Base-by-base conservation (phyloP, 2,888 invertebrate genomes). In the Caenorhabditis plicata region DNA sequence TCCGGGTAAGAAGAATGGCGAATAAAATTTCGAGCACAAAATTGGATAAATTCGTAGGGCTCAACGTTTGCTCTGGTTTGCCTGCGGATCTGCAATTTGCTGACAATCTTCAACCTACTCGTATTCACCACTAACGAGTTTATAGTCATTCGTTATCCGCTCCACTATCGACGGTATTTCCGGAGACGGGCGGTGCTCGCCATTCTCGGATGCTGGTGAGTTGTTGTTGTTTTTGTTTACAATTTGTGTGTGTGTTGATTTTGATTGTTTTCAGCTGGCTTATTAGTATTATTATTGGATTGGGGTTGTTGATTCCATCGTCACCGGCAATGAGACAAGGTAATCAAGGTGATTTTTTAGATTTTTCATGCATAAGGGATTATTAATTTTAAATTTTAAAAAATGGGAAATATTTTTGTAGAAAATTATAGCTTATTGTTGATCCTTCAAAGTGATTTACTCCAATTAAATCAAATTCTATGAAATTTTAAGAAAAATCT, bases 81-180 rank as follows among this genome's bases (percentile, higher is more conserved):
- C 15, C 64, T 80, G 22, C 70, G 77, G n/a, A 70, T 73, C 25
- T 76, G 77, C 54, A 80, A 80, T 49, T 49, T 80, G 39, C 52
- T 80, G 32, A 80, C 80, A 11, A 80, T 81, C 27, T 77, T 80
- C 68, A 80, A 80, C 51, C 58, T 80, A 38, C 65, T 80, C 19
- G 73, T 80, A 3, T 80, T 80, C 65, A 80, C 80, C 1, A 70
- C 75, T 7, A 80, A 80, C 51, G 80, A 80, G 47, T 78, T 71
- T 45, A 63, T 77, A 32, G 72, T 79, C 41, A 77, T 78, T 52
- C 74, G 70, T 13, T 80, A 77, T 53, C 80, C 80, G 7, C 61
- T 80, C 11, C 78, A 78, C 52, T 81, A 80, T 47, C 64, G 79
- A 2, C 55, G 80, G n/a, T 77, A 78, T 47, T 74, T 80, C 29